Percentiles rank a stretch among this genome's conserved stretches.
phyloP scores from a whole-genome alignment of 1,140 invertebrate genomes.

The Hyles euphorbiae region DNA sequence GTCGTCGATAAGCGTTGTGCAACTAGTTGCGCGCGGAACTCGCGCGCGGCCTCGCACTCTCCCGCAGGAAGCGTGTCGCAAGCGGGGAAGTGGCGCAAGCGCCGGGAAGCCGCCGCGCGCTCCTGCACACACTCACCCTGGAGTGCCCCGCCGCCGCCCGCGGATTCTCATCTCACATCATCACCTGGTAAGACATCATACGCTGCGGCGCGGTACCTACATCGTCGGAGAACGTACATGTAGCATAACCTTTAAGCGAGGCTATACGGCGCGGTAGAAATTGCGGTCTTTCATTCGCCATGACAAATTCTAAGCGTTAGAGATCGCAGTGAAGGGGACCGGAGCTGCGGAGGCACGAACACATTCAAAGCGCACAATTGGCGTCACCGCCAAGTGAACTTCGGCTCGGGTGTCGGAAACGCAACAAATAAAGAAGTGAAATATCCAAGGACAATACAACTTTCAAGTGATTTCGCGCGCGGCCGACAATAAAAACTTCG shows the following conservation, averaged over 20 bases:
- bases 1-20: slow-evolving; percentile 63
- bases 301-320: slow-evolving; percentile 28
- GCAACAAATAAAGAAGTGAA: slow-evolving; percentile 71
- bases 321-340: slow-evolving; percentile 58
- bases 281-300: slow-evolving; percentile 8
- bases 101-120: slow-evolving; percentile 54
- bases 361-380: slow-evolving; percentile 52
- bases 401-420: slow-evolving; percentile 65
- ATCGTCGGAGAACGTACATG: background rate
- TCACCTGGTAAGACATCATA: slow-evolving; percentile 46
- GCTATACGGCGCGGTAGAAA: background rate
- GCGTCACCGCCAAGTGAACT: slow-evolving; percentile 59
- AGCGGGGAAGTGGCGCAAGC: slow-evolving; percentile 67
- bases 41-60: slow-evolving; percentile 62
- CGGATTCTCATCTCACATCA: slow-evolving; percentile 40
- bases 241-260: background rate
- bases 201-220: background rate
- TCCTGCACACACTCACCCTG: slow-evolving; percentile 50
- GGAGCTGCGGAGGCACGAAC: slow-evolving; percentile 26
- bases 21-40: slow-evolving; percentile 51
- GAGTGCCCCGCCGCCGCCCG: slow-evolving; percentile 37
- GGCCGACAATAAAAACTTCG: slow-evolving; percentile 73
- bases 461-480: slow-evolving; percentile 75
- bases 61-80: slow-evolving; percentile 69
- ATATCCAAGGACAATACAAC: slow-evolving; percentile 74